These are phyloP conservation scores for Seriola dumerili DNA, from an alignment of 2,113 vertebrate genomes.

Conservation along the genomic window DNA sequence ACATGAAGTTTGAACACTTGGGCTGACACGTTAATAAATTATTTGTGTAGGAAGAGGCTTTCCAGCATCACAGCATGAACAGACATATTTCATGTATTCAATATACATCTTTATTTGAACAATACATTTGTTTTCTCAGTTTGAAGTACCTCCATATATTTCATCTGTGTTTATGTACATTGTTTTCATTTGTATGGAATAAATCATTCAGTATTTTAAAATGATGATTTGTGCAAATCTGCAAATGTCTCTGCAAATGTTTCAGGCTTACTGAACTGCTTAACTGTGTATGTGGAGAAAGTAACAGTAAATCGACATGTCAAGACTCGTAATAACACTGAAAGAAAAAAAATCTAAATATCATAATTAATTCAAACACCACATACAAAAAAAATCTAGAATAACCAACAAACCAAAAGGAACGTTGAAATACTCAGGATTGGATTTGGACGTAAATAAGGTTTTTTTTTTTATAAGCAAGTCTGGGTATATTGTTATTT, in stretches of 20 bases:
- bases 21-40: neutral
- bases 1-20: neutral
- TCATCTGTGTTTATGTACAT: constrained; percentile 48
- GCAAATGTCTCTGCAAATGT: constrained; percentile 49
- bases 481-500: constrained; percentile 15
- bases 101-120: constrained; percentile 72
- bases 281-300: constrained; percentile 1
- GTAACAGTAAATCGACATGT: constrained; percentile 25
- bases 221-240: constrained; percentile 56
- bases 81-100: constrained; percentile 32
- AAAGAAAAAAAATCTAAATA: constrained; percentile 46
- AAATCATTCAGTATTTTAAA: constrained; percentile 17
- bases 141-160: constrained; percentile 23
- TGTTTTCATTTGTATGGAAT: constrained; percentile 15
- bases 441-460: constrained; percentile 11
- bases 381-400: constrained; percentile 69
- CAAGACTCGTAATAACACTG: constrained; percentile 39
- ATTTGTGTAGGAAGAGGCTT: neutral
- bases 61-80: neutral
- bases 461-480: neutral
- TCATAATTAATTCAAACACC: constrained; percentile 62
- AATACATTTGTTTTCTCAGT: constrained; percentile 36
- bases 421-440: constrained; percentile 57
- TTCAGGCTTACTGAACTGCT: constrained; percentile 13
- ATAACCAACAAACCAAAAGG: constrained; percentile 56